These are phyloP conservation scores for Crossoptilon crossoptilon DNA, from an alignment of 2,797 vertebrate genomes.

Conservation along the genomic window DNA sequence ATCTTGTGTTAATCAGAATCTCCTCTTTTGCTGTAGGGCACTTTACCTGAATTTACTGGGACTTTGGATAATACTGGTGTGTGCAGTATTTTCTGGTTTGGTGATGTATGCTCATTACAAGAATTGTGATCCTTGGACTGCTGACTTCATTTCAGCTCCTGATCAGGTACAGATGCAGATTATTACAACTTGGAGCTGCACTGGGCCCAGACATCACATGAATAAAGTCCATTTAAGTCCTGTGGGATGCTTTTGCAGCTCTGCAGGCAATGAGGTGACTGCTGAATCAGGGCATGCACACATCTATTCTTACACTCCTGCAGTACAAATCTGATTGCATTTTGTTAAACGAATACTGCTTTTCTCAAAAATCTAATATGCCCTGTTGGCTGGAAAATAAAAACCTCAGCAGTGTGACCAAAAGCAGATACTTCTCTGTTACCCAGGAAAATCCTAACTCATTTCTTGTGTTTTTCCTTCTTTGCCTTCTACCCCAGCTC, in stretches of 20 bases:
- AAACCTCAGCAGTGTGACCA: background rate
- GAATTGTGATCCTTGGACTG: conserved; percentile 87
- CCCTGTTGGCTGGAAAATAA: background rate
- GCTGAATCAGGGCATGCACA: background rate
- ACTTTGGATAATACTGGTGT: conserved; percentile 81
- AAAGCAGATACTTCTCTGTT: background rate
- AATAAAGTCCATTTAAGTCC: background rate
- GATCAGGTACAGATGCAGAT: conserved; percentile 81
- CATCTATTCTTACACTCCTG: background rate
- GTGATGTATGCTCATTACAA: conserved; percentile 85
- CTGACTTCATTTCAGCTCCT: conserved; percentile 81
- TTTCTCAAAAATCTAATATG: background rate
- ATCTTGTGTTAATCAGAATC: background rate
- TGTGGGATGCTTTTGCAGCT: background rate
- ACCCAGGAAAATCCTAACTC: background rate
- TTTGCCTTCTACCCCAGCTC: conserved; percentile 71
- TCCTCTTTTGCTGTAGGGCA: conserved; percentile 77
- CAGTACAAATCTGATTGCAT: rapidly evolving
- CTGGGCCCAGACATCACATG: rapidly evolving
- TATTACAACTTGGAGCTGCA: background rate
- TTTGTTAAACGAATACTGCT: background rate
- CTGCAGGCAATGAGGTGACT: background rate
- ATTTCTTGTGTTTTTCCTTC: background rate
- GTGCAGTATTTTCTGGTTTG: conserved; percentile 84
- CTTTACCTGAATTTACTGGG: conserved; percentile 87